These are phyloP conservation scores for Paracanthobrama guichenoti DNA, from an alignment of 2,113 vertebrate genomes.

Conservation along the genomic window DNA sequence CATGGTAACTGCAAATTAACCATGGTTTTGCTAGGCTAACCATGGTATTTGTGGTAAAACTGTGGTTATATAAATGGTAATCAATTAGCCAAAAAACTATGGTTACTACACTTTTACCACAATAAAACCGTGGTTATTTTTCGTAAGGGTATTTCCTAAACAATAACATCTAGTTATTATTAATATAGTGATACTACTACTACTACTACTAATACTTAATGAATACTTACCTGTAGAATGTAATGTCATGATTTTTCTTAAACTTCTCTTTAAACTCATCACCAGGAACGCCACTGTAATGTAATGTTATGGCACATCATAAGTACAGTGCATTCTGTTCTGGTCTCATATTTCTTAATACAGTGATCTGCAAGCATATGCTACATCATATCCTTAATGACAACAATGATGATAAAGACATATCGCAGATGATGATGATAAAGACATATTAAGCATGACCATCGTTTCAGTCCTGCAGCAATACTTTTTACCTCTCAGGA, in stretches of 20 bases:
- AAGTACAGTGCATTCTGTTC: not conserved
- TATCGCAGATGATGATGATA: not conserved
- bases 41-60: too few species aligned
- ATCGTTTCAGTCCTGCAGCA: not conserved
- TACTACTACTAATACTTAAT: not conserved
- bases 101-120: too few species aligned
- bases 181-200: not conserved
- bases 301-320: slow-evolving; percentile 11
- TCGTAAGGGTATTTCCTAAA: too few species aligned
- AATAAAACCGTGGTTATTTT: too few species aligned
- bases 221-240: slow-evolving; percentile 72
- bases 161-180: not conserved
- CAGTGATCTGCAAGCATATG: not conserved
- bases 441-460: not conserved
- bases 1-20: too few species aligned
- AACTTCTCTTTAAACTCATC: slow-evolving; percentile 65
- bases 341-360: not conserved
- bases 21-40: too few species aligned
- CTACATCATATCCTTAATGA: not conserved
- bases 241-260: slow-evolving; percentile 69
- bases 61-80: too few species aligned
- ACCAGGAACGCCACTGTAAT: slow-evolving; percentile 55
- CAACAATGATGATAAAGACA: not conserved
- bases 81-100: too few species aligned
- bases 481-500: slow-evolving; percentile 6